Evolutionary conservation across 2,113 vertebrate genomes (phyloP).

Genomic region (Sula dactylatra): DNA sequence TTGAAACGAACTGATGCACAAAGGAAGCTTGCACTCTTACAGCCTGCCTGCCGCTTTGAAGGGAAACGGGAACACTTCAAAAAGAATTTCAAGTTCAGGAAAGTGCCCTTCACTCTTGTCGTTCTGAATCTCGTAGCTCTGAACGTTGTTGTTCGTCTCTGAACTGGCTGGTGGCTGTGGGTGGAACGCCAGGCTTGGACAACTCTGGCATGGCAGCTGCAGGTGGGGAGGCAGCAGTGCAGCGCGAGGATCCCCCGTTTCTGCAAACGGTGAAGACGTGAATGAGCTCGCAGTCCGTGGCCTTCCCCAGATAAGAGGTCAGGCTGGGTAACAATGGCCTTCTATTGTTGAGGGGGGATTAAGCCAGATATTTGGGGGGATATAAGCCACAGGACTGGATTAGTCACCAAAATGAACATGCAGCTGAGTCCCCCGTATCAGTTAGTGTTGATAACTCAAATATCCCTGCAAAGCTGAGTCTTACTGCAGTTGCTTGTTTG

Average conservation of each 20-base stretch:
- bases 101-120: neutral
- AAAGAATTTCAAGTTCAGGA: neutral
- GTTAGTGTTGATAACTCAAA: neutral
- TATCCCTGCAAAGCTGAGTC: neutral
- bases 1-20: neutral
- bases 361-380: neutral
- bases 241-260: neutral
- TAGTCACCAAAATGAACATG: neutral
- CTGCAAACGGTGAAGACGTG: neutral
- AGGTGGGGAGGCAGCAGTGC: neutral
- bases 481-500: neutral
- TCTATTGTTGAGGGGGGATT: neutral
- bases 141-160: neutral
- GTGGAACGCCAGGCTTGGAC: neutral
- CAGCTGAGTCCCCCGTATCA: neutral
- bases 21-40: neutral
- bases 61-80: neutral
- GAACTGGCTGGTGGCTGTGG: neutral
- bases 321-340: neutral
- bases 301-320: neutral
- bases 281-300: neutral
- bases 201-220: rapidly evolving
- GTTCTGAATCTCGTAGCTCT: rapidly evolving
- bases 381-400: neutral
- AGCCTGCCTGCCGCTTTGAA: neutral